Evolutionary conservation across 2,113 vertebrate genomes (phyloP).

Genomic region (Rhynchopsitta pachyrhyncha): DNA sequence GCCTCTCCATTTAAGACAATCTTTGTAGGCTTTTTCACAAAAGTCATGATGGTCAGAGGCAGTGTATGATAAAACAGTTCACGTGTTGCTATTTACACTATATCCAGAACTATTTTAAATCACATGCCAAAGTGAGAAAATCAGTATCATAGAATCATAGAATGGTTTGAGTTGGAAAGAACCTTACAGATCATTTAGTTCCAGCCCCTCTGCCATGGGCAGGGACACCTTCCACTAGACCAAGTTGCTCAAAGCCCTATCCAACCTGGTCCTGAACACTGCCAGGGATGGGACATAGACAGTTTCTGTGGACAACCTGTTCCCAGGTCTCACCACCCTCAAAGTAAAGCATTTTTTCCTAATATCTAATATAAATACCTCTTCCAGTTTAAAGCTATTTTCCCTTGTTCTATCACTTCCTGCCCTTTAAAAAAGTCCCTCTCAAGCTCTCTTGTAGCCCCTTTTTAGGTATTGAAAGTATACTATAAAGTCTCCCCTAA

Average conservation of each 20-base stretch:
- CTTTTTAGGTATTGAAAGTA: not conserved
- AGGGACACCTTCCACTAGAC: not conserved
- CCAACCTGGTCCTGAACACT: not conserved
- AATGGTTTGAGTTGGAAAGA: not conserved
- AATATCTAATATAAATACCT: not conserved
- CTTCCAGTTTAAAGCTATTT: not conserved
- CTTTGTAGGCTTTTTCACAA: not conserved
- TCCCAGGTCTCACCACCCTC: not conserved
- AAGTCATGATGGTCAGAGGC: not conserved
- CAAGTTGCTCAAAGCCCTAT: not conserved
- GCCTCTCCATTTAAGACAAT: not conserved
- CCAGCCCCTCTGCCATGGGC: not conserved
- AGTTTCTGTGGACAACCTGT: not conserved
- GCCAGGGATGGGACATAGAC: not conserved
- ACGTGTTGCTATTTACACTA: not conserved
- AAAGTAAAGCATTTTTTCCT: not conserved
- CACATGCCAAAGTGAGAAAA: not conserved
- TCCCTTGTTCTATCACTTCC: not conserved
- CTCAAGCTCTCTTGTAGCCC: not conserved
- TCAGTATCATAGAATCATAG: not conserved
- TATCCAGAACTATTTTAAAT: not conserved
- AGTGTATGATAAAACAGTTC: not conserved
- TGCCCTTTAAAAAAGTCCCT: not conserved
- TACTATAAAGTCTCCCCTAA: not conserved
- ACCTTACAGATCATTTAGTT: not conserved